Evolutionary conservation across 2,888 invertebrate genomes (phyloP).

Genomic region (Tolmerus cingulatus): DNA sequence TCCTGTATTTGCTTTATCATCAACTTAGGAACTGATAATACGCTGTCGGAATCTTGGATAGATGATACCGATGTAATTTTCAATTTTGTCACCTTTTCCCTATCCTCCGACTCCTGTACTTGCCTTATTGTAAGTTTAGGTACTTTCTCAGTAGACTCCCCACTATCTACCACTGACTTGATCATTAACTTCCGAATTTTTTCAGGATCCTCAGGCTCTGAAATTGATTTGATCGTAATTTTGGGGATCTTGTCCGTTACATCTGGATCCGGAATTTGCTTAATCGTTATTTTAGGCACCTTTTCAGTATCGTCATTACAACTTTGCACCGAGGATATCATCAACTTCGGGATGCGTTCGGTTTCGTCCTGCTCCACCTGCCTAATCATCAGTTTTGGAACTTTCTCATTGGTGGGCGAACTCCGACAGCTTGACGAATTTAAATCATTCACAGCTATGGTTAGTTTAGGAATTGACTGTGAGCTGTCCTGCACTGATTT

Average conservation of each 20-base stretch:
- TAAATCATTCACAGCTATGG: conserved; percentile 63
- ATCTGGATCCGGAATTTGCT: conserved; percentile 50
- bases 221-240: conserved; percentile 56
- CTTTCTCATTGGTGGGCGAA: conserved; percentile 50
- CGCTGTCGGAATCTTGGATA: not conserved
- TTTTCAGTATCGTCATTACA: conserved; percentile 20
- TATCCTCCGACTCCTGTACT: conserved; percentile 58
- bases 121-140: conserved; percentile 67
- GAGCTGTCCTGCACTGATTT: conserved; percentile 46
- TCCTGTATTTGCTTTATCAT: conserved; percentile 41
- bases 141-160: conserved; percentile 63
- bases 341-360: conserved; percentile 43
- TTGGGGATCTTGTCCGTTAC: conserved; percentile 55
- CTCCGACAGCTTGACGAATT: conserved; percentile 12
- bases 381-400: conserved; percentile 58
- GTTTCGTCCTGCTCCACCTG: conserved; percentile 44
- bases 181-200: conserved; percentile 57
- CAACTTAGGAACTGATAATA: conserved; percentile 39
- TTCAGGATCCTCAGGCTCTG: not conserved
- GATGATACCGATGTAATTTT: conserved; percentile 45
- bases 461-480: conserved; percentile 64
- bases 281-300: conserved; percentile 54
- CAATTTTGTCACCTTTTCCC: conserved; percentile 59
- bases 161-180: conserved; percentile 58
- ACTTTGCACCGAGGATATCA: conserved; percentile 30